Evolutionary conservation across 1,140 invertebrate species (phyloP), one percentile per base, ranked within the genome.

Genomic region (Penaeus indicus): DNA sequence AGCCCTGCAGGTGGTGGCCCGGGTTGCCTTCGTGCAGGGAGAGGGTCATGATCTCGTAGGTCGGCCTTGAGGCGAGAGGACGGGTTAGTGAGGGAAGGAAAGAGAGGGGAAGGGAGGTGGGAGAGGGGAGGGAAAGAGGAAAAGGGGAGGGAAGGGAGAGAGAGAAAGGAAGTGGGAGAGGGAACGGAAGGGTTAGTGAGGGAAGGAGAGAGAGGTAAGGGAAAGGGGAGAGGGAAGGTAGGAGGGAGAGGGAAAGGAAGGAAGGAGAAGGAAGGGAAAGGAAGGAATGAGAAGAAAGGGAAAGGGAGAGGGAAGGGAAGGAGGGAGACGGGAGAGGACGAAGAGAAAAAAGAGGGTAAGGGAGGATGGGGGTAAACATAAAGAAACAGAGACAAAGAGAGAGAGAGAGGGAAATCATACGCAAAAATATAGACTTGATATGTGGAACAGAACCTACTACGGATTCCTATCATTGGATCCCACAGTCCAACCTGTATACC

Each of bases 1-100:
- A 84, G 81, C 92, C 92, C 91, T 93, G 93, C 27, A 93, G 86
- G 91, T 93, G 93, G 90, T 93, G 93, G 13, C 93, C 93, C 1
- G 93, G 93, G 77, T 91, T 91, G 1, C 92, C 92, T 88, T 94
- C 93, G 69, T 94, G 93, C n/a, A 93, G 85, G 82, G 92, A 91
- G 32, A 93, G 79, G 47, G 92, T 91, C 88, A 92, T 90, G 84
- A 92, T 92, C n/a, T 92, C 92, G 90, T 93, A 93, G 38, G 88
- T 92, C 16, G 92, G 91, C 25, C 92, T 93, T 84, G 16, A 90
- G 84, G 72, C n/a, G 21, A 18, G 72, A 90, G 19, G 79, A 61
- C 47, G 25, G 75, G 27, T 83, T 62, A 32, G 42, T 10, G 42
- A 79, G 42, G n/a, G 42, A n/a, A 32, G 42, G 42, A 79, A 4